Evolutionary conservation across 2,113 vertebrate genomes (phyloP).

Genomic region (Neopipo cinnamomea): DNA sequence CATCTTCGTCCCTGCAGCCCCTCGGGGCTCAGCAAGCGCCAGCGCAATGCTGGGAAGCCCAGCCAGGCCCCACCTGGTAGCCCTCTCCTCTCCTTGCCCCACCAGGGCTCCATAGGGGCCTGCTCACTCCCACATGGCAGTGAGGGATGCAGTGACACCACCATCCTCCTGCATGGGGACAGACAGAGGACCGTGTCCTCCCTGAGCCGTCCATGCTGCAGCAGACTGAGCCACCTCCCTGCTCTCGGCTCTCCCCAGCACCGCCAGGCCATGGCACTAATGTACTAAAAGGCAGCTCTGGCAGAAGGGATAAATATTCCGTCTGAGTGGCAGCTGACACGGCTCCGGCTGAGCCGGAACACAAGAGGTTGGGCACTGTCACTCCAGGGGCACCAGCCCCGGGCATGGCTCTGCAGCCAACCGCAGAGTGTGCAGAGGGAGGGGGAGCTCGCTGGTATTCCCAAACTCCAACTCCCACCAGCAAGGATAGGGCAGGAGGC

Average conservation of each 20-base stretch:
- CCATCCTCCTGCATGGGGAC: neutral
- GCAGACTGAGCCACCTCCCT: rapidly evolving
- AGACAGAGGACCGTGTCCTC: neutral
- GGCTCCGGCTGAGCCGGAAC: neutral
- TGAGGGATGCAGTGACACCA: neutral
- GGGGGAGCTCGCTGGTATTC: neutral
- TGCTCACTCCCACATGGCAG: neutral
- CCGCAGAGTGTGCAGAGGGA: neutral
- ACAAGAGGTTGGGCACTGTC: neutral
- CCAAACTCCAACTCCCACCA: neutral
- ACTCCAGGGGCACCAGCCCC: neutral
- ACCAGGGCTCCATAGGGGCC: neutral
- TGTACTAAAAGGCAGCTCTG: slow-evolving; percentile 9
- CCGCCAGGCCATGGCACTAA: neutral
- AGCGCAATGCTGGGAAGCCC: neutral
- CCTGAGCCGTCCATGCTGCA: rapidly evolving
- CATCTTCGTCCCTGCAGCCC: neutral
- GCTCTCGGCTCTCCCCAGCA: neutral
- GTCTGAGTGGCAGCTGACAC: neutral
- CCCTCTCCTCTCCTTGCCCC: neutral
- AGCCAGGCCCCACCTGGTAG: neutral
- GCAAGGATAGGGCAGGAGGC: neutral
- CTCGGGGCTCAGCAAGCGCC: neutral
- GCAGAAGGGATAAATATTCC: slow-evolving; percentile 26
- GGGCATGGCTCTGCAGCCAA: neutral